These are phyloP conservation scores for Pseudococcus jackbeardsleyi DNA, from an alignment of 2,888 invertebrate genomes.

Conservation along the genomic window DNA sequence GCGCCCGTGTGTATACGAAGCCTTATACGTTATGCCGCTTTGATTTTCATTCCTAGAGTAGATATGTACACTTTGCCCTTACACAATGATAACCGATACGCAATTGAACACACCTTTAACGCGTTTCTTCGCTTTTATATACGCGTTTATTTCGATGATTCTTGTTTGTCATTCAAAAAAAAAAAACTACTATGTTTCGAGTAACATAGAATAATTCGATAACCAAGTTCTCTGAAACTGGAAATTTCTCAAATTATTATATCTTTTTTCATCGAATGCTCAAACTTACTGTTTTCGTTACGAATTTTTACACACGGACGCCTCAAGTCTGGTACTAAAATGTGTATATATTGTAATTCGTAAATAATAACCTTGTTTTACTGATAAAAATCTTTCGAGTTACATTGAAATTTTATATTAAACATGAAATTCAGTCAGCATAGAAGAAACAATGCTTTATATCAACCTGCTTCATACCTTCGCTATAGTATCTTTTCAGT, in stretches of 20 bases:
- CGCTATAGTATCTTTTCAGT: too few relatives aligned
- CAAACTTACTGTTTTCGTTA: not conserved
- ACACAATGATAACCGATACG: constrained; percentile 45
- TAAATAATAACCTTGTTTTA: constrained; percentile 11
- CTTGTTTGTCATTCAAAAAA: not conserved
- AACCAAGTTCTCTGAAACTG: not conserved
- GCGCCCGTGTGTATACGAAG: constrained; percentile 31
- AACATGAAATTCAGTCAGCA: not conserved
- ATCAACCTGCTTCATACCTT: too few relatives aligned
- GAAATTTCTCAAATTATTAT: not conserved
- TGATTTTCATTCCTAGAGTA: constrained; percentile 31
- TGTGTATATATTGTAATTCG: not conserved
- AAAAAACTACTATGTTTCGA: not conserved
- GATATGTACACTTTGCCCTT: constrained; percentile 22
- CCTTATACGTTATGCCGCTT: constrained; percentile 41
- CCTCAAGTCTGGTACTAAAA: not conserved
- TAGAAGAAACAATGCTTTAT: too few relatives aligned
- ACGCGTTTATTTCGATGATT: not conserved
- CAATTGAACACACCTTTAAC: constrained; percentile 48
- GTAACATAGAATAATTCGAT: too few relatives aligned
- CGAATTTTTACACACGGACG: not conserved
- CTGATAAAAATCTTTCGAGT: not conserved
- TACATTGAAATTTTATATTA: not conserved
- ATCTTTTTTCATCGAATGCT: not conserved
- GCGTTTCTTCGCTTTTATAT: not conserved